Percentiles rank a stretch among this genome's conserved stretches.
Evolutionary conservation across 1,140 invertebrate genomes (phyloP).

Genomic region (Orchestia grillus): DNA sequence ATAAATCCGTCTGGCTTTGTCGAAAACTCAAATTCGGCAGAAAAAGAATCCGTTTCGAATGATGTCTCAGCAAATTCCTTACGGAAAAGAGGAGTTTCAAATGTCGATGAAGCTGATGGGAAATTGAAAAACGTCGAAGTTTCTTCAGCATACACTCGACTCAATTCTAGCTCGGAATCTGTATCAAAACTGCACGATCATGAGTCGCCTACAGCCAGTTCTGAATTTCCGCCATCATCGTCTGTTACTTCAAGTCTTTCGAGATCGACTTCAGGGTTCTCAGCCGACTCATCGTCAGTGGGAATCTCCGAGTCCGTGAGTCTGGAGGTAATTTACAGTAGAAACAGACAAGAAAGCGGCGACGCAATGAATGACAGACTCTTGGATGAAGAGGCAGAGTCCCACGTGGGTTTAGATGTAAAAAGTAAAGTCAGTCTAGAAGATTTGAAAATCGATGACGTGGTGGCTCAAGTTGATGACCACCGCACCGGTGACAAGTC

Average conservation of each 20-base stretch:
- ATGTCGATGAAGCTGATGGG: background rate
- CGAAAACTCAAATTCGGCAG: background rate
- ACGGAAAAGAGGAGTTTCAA: background rate
- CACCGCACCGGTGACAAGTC: background rate
- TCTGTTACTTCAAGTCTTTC: conserved; percentile 41
- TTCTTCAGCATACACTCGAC: background rate
- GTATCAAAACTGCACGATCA: background rate
- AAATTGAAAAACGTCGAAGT: background rate
- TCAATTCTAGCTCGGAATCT: conserved; percentile 46
- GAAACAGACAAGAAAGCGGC: background rate
- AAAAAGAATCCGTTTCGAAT: background rate
- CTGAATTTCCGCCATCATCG: conserved; percentile 4
- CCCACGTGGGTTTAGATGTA: background rate
- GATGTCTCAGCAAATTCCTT: background rate
- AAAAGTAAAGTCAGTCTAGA: background rate
- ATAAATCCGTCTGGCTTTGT: background rate
- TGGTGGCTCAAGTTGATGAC: background rate
- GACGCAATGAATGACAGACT: conserved; percentile 27
- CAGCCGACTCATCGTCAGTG: background rate
- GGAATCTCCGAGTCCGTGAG: background rate
- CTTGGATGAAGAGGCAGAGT: background rate
- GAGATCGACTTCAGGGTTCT: conserved; percentile 44
- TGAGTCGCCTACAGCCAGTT: conserved; percentile 23
- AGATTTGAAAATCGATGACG: conserved; percentile 9
- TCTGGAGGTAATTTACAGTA: conserved; percentile 13